Evolutionary conservation across 2,113 vertebrate species (phyloP), one percentile per base, ranked within the genome.

Genomic region (Brachyistius frenatus): DNA sequence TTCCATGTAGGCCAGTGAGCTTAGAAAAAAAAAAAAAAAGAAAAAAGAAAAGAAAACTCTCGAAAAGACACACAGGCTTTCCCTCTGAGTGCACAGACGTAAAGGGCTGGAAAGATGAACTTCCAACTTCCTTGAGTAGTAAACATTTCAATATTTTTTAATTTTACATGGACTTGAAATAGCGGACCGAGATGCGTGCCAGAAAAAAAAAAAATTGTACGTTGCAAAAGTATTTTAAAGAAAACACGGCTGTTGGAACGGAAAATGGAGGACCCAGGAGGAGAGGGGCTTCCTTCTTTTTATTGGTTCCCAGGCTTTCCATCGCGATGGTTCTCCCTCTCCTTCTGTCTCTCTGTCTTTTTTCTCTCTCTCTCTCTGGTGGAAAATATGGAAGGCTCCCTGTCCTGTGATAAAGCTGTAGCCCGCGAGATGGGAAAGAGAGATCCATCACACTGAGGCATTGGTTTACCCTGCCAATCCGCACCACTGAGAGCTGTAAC

Each of bases 401-500:
- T 65, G 79, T 90, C 71, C 88, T 87, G 92, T 90, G 93, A 95
- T 94, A 94, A 94, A 94, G 91, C 89, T 90, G 84, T 84, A 90
- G 92, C 87, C 91, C 78, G 67, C 6, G 67, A 85, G 81, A 91
- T 83, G 91, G 88, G 89, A 92, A 90, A 78, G 88, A 86, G 77
- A 86, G 90, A 93, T 93, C 91, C 89, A 93, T 94, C 90, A 89
- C 61, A 54, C 49, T 44, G 85, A 89, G 85, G 83, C 84, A 66
- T 70, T 72, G 86, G 66, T 71, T 83, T 78, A 78, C 81, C 80
- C 88, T 85, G 80, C 89, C 87, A 91, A 86, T 91, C 88, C 55
- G 49, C 85, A 77, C 82, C 79, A 76, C 80, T 73, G 93, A 93
- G 92, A 80, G 81, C 91, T 69, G 76, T 90, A 81, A 92, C 87